Evolutionary conservation across 2,888 invertebrate genomes (phyloP), one percentile per base, ranked within the genome.

Genomic region (Leptopilina myrica): DNA sequence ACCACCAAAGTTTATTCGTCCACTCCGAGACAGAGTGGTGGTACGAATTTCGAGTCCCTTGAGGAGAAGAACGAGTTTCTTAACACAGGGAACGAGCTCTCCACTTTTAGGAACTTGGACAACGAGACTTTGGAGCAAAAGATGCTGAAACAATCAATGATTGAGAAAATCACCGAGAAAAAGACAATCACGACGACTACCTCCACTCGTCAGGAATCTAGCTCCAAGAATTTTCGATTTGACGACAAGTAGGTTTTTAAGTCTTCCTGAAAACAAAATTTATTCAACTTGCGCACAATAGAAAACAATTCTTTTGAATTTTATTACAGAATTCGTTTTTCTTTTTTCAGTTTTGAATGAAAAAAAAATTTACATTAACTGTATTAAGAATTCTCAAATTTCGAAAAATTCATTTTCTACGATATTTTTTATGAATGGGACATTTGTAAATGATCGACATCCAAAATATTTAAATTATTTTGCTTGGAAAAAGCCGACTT

Each of bases 181-280:
- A 95, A 95, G 87, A 95, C 95, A 0, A 93, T 95, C 0, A 95
- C 95, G 88, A 95, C 94, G 82, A 94, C 94, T 73, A 94, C 93
- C 2, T 94, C 94, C 79, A 94, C 93, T 81, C 93, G 93, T 0
- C 94, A 94, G 81, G 92, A 92, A 14, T 93, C 93, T 69, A 93
- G 93, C 0, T 93, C 93, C 0, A 93, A 93, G 66, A 93, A 93
- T 33, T 89, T 89, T 75, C 86, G 86, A 46, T 88, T 88, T 62
- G 89, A 90, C 59, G 88, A 89, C 6, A 89, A 89, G 76, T 88
- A 87, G 80, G 64, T 33, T 49, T 33, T 49, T 46, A 56, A 15
- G 64, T 53, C 62, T 73, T 43, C 8, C 43, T 43, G 1, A 43
- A 43, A 43, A 20, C 20, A 20, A 20, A 43, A 43, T 43, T 43